Conservation (phyloP, 2,888 invertebrate genomes). For the Polydrusus pterygomalis region DNA sequence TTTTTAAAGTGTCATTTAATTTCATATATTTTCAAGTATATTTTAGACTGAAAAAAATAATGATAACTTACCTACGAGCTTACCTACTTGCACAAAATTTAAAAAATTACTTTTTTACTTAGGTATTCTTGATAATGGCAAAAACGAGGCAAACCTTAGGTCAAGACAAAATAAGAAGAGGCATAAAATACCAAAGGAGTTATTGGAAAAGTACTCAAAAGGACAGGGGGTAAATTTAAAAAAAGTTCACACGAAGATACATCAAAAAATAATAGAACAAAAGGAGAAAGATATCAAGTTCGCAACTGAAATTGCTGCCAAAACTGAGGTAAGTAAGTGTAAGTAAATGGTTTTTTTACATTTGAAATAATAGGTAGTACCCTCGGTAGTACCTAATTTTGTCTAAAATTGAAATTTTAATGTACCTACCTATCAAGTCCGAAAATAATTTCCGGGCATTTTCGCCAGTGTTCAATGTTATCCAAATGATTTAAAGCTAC, state of each 20-base stretch:
- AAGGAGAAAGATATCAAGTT: constrained; percentile 75
- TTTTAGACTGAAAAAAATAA: no score
- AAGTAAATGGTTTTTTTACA: background rate
- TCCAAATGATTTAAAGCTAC: no score
- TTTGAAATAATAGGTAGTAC: background rate
- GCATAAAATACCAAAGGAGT: constrained; percentile 74
- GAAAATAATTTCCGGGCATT: no score
- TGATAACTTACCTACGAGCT: background rate
- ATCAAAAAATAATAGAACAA: constrained; percentile 77
- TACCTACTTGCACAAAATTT: no score
- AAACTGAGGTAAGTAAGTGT: constrained; percentile 77
- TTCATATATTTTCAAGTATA: no score
- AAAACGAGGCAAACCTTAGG: background rate
- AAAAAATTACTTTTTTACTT: no score
- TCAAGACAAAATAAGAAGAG: constrained; percentile 73
- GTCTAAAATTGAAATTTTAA: no score
- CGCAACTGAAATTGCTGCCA: constrained; percentile 79
- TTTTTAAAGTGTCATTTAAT: no score
- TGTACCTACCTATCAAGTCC: no score
- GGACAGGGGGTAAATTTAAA: constrained; percentile 77
- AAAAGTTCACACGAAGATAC: constrained; percentile 78
- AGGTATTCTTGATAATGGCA: constrained; percentile 56
- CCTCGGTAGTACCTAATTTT: no score
- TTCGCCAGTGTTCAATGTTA: no score
- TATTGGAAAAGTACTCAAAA: constrained; percentile 77